Conservation (phyloP, 2,888 invertebrate species). For the Colostygia pectinataria region DNA sequence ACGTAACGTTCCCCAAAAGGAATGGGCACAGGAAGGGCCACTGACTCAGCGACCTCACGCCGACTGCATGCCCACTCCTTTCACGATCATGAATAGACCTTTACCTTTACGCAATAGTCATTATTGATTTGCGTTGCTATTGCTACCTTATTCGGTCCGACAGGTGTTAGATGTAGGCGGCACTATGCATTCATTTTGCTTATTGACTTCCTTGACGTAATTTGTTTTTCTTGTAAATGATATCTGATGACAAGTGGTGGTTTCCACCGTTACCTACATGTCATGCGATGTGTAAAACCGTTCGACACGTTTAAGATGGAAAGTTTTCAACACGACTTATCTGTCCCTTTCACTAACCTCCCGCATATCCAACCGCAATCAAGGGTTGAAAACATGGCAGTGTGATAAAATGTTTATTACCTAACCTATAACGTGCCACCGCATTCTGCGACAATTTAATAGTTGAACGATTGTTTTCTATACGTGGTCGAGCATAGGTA, state of each 20-base stretch:
- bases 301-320: neutral
- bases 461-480: conserved; percentile 28
- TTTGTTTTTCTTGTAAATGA: conserved; percentile 8
- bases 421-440: conserved; percentile 12
- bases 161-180: conserved; percentile 43
- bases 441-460: conserved; percentile 14
- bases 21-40: conserved; percentile 70
- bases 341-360: neutral
- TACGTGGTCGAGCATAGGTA: conserved; percentile 53
- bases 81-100: conserved; percentile 64
- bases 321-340: neutral
- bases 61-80: conserved; percentile 59
- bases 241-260: conserved; percentile 4
- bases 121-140: conserved; percentile 61
- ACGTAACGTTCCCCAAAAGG: conserved; percentile 74
- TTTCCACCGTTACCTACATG: conserved; percentile 1
- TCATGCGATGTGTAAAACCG: neutral
- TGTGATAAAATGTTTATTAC: conserved; percentile 6
- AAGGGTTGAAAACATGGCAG: neutral
- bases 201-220: conserved; percentile 26
- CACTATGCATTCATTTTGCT: conserved; percentile 23
- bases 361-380: neutral
- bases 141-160: conserved; percentile 48
- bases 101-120: conserved; percentile 55
- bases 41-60: conserved; percentile 71